Percentiles rank a stretch among this genome's conserved stretches.
Evolutionary conservation across 2,797 vertebrate species (phyloP).

Genomic region (Lophotriccus pileatus): DNA sequence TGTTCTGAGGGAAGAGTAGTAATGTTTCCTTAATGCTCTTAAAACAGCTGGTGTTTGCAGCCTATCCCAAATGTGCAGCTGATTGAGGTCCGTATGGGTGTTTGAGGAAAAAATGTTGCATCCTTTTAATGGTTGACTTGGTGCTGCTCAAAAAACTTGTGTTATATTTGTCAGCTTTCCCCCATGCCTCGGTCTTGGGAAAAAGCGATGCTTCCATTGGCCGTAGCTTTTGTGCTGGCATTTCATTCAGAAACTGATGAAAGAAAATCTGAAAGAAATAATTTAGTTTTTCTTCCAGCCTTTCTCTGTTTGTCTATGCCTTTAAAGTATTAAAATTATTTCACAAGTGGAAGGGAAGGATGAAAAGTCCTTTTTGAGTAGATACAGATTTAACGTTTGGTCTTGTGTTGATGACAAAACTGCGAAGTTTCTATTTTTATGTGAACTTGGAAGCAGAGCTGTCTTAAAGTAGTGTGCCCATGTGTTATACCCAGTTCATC

Average conservation of each 20-base stretch:
- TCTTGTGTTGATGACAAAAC: neutral
- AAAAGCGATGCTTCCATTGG: neutral
- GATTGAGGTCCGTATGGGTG: neutral
- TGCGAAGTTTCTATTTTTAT: neutral
- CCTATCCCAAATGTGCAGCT: neutral
- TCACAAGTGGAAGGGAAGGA: neutral
- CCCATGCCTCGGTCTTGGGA: neutral
- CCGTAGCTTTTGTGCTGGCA: neutral
- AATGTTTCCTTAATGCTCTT: neutral
- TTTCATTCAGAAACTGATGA: neutral
- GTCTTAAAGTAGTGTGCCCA: neutral
- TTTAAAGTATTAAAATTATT: neutral
- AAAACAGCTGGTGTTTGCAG: neutral
- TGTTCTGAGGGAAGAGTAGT: neutral
- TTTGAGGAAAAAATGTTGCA: neutral
- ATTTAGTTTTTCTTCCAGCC: neutral
- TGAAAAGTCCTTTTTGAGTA: neutral
- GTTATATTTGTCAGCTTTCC: neutral
- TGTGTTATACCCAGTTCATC: neutral
- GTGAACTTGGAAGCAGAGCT: neutral
- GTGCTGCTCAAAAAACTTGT: neutral
- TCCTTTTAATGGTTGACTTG: neutral
- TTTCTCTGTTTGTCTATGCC: neutral
- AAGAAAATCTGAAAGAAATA: neutral
- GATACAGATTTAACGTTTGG: neutral